Percentiles rank a stretch among this genome's conserved stretches.
These are phyloP conservation scores for Phrynosoma platyrhinos DNA, from an alignment of 2,113 vertebrate species.

Conservation along the genomic window DNA sequence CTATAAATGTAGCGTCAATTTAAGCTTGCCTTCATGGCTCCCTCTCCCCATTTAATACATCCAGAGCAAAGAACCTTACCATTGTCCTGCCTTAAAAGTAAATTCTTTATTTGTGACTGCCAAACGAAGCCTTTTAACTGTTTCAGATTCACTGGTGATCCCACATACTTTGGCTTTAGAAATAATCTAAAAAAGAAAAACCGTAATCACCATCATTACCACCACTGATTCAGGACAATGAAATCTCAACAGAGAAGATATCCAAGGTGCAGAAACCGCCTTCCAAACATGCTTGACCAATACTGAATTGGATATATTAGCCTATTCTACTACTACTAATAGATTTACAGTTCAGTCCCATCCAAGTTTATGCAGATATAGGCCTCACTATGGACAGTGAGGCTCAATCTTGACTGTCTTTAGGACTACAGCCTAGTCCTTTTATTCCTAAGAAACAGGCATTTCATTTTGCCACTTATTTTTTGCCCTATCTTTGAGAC, in stretches of 20 bases:
- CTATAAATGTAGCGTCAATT: neutral
- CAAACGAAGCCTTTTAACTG: constrained; percentile 86
- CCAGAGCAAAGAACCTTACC: constrained; percentile 78
- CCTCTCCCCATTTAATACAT: neutral
- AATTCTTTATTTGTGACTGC: constrained; percentile 83
- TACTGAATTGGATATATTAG: neutral
- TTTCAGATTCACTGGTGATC: constrained; percentile 80
- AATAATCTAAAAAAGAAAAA: constrained; percentile 77
- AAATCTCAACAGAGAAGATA: neutral
- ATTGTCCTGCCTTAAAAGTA: constrained; percentile 93
- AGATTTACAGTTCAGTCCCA: neutral
- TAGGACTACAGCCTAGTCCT: neutral
- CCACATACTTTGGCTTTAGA: constrained; percentile 87
- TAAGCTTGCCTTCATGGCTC: neutral
- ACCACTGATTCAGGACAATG: constrained; percentile 3
- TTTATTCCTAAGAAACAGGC: neutral
- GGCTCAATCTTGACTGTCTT: neutral
- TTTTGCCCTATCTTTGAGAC: too few relatives aligned
- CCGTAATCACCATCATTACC: accelerated
- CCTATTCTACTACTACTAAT: neutral
- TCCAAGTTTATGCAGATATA: neutral
- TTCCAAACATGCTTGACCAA: neutral
- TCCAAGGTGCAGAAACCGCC: accelerated
- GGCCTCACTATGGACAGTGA: neutral
- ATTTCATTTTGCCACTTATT: neutral